A percentile compares a stretch with the other conserved stretches of the same genome.
phyloP scores from a whole-genome alignment of 2,797 vertebrate genomes.

The Peromyscus nudipes region DNA sequence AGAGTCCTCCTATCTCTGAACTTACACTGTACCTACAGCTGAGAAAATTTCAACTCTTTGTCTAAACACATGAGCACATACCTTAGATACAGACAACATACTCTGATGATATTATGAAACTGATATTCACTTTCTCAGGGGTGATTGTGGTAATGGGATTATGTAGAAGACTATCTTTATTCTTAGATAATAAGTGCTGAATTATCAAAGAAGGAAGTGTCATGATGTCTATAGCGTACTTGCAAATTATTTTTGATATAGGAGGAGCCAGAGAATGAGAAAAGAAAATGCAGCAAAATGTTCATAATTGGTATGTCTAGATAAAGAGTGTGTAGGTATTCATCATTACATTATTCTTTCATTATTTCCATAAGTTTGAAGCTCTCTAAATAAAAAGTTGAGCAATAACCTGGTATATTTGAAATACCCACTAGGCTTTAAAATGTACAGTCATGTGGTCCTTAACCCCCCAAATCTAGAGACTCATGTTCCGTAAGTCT shows the following conservation, averaged over 20 bases:
- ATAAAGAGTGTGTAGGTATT: not conserved
- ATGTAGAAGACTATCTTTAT: slow-evolving; percentile 33
- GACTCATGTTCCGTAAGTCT: not conserved
- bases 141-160: not conserved
- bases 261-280: not conserved
- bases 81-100: not conserved
- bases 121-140: slow-evolving; percentile 29
- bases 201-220: slow-evolving; percentile 49
- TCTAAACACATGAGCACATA: not conserved
- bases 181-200: slow-evolving; percentile 18
- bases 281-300: slow-evolving; percentile 1
- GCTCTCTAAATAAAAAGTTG: slow-evolving; percentile 15
- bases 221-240: slow-evolving; percentile 25
- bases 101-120: slow-evolving; percentile 14
- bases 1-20: not conserved
- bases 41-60: slow-evolving; percentile 43
- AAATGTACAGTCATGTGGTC: not conserved
- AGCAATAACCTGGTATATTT: not conserved
- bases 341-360: not conserved
- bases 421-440: not conserved
- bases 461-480: not conserved
- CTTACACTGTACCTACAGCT: not conserved
- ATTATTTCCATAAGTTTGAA: slow-evolving; percentile 20
- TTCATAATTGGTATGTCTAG: slow-evolving; percentile 37
- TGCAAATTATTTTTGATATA: slow-evolving; percentile 68